A percentile compares a stretch with the other conserved stretches of the same genome.
These are phyloP conservation scores for Sialia sialis DNA, from an alignment of 2,113 vertebrate genomes.

Conservation along the genomic window DNA sequence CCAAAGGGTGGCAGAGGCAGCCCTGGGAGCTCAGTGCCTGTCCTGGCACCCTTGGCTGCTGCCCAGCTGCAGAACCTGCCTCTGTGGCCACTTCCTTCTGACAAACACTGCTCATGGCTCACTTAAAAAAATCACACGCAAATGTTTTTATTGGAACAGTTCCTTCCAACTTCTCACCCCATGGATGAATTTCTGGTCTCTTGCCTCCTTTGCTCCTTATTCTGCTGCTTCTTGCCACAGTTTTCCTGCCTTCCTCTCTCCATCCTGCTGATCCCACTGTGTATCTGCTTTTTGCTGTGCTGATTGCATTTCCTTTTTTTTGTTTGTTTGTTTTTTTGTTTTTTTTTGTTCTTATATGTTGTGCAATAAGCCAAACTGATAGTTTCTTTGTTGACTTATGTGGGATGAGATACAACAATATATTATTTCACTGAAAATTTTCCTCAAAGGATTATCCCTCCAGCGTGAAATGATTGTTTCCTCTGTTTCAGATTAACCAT, in stretches of 20 bases:
- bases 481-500: conserved; percentile 48
- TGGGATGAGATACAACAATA: conserved; percentile 43
- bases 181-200: neutral
- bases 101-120: neutral
- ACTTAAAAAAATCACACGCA: neutral
- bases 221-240: neutral
- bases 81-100: accelerated
- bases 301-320: neutral
- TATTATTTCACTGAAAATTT: conserved; percentile 27
- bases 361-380: conserved; percentile 5
- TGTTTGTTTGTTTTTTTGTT: neutral
- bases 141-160: neutral
- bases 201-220: neutral
- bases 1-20: neutral
- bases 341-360: neutral
- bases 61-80: neutral
- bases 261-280: neutral
- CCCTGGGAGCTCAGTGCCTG: neutral
- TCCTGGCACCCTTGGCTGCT: neutral
- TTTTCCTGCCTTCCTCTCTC: neutral
- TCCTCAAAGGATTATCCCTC: conserved; percentile 55
- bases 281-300: neutral
- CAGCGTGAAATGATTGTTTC: conserved; percentile 52
- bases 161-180: neutral
- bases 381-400: conserved; percentile 30